Evolutionary conservation across 2,113 vertebrate genomes (phyloP), one percentile per base, ranked within the genome.

Genomic region (Mesoclemmys tuberculata): DNA sequence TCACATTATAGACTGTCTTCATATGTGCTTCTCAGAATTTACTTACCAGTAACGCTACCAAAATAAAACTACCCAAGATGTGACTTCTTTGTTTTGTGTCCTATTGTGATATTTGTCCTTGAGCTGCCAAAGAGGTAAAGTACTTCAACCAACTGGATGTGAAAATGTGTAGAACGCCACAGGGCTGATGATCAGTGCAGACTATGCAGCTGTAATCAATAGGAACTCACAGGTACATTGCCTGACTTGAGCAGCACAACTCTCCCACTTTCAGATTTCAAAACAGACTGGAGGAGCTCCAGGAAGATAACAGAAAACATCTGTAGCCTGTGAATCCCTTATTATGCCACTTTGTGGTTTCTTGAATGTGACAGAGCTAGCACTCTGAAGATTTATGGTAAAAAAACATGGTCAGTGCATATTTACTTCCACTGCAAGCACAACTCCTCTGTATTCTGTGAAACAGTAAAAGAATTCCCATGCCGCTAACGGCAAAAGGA

Each of bases 401-500:
- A 75, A 75, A 75, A 41, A 44, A 7, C 13, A 0, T 3, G 5
- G 6, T 0, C 1, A 0, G 11, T 3, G 29, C 4, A 0, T 2
- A 1, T 54, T 27, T 1, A 1, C 18, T 31, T 4, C 35, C 84
- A 13, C 18, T 1, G 75, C 26, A 41, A 44, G 48, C 18, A 16
- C 29, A 24, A 19, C 2, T 10, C 11, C 12, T 3, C 74, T 11
- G 74, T 27, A 31, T 26, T 19, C 49, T 5, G 2, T 2, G 52
- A 24, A 41, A 11, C 10, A 0, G 1, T 0, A 3, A 46, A 35
- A 41, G 22, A 1, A 1, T 3, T 9, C 38, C 71, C 8, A 0
- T 6, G n/a, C 3, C 61, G 35, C 46, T 1, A 2, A 0, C 1
- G 0, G 0, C 0, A 21, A 44, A 46, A 46, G 24, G 4, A 2